Conservation (phyloP, 2,113 vertebrate genomes). For the Ploceus nigricollis region DNA sequence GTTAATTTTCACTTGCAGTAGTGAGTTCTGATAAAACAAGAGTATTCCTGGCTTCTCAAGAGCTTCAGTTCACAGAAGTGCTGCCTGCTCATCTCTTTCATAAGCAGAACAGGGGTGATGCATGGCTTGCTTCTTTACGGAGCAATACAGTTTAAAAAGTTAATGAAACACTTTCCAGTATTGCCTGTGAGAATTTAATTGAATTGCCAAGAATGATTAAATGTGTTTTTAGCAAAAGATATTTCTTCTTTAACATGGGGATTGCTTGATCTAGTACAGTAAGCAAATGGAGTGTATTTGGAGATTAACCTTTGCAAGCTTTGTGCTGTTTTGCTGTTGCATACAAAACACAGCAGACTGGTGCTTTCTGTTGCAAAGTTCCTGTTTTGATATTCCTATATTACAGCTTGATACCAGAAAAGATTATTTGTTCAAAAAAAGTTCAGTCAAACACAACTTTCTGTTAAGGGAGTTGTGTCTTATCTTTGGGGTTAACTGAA, state of each 20-base stretch:
- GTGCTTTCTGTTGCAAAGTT: neutral
- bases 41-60: neutral
- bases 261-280: neutral
- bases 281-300: neutral
- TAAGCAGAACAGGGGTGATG: neutral
- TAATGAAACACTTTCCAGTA: neutral
- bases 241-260: neutral
- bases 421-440: neutral
- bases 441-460: constrained; percentile 50
- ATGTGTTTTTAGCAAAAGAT: neutral
- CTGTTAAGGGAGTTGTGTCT: constrained; percentile 62
- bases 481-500: constrained; percentile 70
- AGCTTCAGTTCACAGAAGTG: neutral
- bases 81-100: neutral
- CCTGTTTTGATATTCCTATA: neutral
- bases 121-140: neutral
- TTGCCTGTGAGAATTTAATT: neutral
- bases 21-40: neutral
- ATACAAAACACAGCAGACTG: neutral
- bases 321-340: neutral
- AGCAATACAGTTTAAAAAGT: neutral
- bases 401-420: neutral
- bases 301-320: neutral
- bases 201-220: neutral
- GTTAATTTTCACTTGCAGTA: neutral